Conservation (phyloP, 2,888 invertebrate species). For the Caenorhabditis sinica region DNA sequence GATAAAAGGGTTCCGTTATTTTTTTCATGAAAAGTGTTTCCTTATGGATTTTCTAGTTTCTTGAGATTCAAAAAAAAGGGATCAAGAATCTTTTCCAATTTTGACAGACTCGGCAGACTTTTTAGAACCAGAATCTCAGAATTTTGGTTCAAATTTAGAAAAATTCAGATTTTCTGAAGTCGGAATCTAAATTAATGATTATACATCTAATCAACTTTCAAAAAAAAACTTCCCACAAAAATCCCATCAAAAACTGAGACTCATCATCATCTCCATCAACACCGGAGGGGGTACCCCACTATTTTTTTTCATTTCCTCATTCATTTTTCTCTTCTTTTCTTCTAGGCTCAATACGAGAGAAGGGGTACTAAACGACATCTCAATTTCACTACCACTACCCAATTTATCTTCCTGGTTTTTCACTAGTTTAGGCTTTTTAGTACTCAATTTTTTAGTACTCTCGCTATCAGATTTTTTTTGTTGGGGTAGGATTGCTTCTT, state of each 20-base stretch:
- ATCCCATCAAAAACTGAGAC: neutral
- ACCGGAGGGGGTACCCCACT: neutral
- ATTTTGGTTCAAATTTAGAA: no score
- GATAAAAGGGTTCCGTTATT: neutral
- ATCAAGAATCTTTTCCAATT: neutral
- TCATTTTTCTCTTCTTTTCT: neutral
- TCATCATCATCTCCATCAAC: neutral
- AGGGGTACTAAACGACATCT: constrained; percentile 19
- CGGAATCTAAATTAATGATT: no score
- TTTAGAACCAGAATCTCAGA: no score
- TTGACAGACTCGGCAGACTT: no score
- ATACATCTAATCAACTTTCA: no score
- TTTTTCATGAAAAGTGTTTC: neutral
- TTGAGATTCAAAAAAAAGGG: neutral
- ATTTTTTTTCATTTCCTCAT: constrained; percentile 9
- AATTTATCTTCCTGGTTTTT: constrained; percentile 10
- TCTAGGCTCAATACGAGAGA: no score
- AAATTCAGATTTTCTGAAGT: no score
- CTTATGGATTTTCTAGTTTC: neutral
- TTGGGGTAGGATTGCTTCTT: no score
- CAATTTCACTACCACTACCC: constrained; percentile 9
- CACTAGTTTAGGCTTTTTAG: neutral
- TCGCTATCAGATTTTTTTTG: no score
- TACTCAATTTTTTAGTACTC: no score
- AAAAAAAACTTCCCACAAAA: no score